Percentiles rank a stretch among this genome's conserved stretches.
Conservation (phyloP, 2,797 vertebrate species). For the Spinus olivaceus region DNA sequence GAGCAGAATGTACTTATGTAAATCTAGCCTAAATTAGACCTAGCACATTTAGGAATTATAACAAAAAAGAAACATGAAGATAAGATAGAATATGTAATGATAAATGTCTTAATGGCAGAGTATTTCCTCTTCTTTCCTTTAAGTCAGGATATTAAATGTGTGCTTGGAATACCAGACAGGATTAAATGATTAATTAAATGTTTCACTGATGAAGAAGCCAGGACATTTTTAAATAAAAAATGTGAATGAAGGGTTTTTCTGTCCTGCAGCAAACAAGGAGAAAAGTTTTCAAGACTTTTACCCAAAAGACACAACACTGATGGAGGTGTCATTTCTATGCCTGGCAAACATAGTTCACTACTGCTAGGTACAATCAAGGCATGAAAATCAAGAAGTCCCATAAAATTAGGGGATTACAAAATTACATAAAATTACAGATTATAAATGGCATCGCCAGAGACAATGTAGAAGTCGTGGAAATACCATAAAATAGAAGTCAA, state of each 20-base stretch:
- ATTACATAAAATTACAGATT: background rate
- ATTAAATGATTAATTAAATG: background rate
- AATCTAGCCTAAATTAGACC: background rate
- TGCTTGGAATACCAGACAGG: background rate
- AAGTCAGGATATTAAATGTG: background rate
- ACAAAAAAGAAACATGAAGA: background rate
- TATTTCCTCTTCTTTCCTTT: background rate
- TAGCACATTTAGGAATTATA: background rate
- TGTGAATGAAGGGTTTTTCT: background rate
- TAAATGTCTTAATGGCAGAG: background rate
- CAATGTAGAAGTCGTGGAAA: background rate
- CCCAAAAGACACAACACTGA: background rate
- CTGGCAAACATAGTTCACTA: background rate
- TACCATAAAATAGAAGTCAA: background rate
- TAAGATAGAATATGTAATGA: background rate
- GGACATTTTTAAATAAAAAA: background rate
- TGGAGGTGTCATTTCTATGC: background rate
- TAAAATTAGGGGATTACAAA: background rate
- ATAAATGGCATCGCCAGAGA: background rate
- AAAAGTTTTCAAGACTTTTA: background rate
- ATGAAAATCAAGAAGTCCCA: background rate
- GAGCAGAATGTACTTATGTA: background rate
- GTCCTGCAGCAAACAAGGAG: fast-evolving
- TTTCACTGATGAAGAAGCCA: background rate
- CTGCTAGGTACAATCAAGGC: background rate